Conservation (phyloP, 92 coral and sea anemone genomes). For the Montipora capitata region DNA sequence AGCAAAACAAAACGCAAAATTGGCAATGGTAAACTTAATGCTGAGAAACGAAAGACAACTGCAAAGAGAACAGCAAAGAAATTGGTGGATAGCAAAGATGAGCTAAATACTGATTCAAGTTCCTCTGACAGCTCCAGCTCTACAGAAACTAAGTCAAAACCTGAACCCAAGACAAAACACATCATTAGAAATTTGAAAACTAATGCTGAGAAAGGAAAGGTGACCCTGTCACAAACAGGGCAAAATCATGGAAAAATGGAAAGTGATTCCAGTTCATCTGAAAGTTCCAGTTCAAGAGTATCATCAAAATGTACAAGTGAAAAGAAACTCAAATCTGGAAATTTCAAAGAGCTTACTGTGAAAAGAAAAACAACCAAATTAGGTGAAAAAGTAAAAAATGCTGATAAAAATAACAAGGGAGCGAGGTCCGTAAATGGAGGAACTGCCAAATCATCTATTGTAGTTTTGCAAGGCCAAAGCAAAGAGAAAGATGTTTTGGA, state of each 20-base stretch:
- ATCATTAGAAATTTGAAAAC: neutral
- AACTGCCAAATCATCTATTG: neutral
- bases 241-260: neutral
- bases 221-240: neutral
- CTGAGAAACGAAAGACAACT: neutral
- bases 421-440: neutral
- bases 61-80: neutral
- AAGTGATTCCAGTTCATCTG: neutral
- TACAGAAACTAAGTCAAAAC: neutral
- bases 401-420: neutral
- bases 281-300: constrained; percentile 20
- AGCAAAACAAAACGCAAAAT: neutral
- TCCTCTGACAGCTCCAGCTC: too few relatives aligned
- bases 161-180: neutral
- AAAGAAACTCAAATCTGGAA: neutral
- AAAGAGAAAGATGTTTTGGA: neutral
- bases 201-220: neutral
- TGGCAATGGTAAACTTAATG: neutral
- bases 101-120: too few relatives aligned
- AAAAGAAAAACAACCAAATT: neutral
- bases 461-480: neutral
- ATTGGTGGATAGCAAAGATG: neutral
- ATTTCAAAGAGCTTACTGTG: neutral
- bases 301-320: neutral
- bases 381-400: neutral